These are phyloP conservation scores for Pogoniulus pusillus DNA, from an alignment of 2,797 vertebrate species.

Conservation along the genomic window DNA sequence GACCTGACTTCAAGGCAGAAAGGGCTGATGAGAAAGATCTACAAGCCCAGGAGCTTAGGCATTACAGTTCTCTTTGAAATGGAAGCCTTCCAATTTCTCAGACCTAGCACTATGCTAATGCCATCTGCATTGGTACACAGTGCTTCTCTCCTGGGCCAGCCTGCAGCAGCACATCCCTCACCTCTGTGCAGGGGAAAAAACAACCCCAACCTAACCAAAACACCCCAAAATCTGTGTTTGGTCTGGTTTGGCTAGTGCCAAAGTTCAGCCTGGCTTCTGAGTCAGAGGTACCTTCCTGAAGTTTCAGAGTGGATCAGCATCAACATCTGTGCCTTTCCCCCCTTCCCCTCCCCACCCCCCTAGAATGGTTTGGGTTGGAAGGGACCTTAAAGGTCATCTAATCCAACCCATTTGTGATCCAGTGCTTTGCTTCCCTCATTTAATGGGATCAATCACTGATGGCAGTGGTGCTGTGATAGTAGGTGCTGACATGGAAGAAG, in stretches of 20 bases:
- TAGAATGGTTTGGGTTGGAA: too few relatives aligned
- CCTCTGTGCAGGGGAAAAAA: too few relatives aligned
- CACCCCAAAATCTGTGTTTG: neutral
- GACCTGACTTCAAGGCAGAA: slow-evolving; percentile 31
- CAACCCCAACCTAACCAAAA: too few relatives aligned
- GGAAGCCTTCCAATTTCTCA: neutral
- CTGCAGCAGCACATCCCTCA: neutral
- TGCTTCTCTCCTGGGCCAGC: neutral
- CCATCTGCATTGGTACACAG: fast-evolving
- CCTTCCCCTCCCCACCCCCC: too few relatives aligned
- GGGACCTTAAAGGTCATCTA: too few relatives aligned
- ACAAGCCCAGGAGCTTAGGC: neutral
- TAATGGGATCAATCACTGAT: neutral
- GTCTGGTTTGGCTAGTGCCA: neutral
- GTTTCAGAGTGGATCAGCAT: neutral
- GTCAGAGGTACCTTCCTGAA: neutral
- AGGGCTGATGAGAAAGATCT: slow-evolving; percentile 23
- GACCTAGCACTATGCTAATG: neutral
- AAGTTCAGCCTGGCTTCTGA: neutral
- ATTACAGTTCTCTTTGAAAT: slow-evolving; percentile 39
- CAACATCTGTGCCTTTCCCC: neutral
- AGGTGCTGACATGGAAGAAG: neutral
- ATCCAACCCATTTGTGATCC: too few relatives aligned
- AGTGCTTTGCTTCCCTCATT: neutral
- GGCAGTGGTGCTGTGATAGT: fast-evolving